Percentiles rank a stretch among this genome's conserved stretches.
These are phyloP conservation scores for Bugulina stolonifera DNA, from an alignment of 2,888 invertebrate species.

Conservation along the genomic window DNA sequence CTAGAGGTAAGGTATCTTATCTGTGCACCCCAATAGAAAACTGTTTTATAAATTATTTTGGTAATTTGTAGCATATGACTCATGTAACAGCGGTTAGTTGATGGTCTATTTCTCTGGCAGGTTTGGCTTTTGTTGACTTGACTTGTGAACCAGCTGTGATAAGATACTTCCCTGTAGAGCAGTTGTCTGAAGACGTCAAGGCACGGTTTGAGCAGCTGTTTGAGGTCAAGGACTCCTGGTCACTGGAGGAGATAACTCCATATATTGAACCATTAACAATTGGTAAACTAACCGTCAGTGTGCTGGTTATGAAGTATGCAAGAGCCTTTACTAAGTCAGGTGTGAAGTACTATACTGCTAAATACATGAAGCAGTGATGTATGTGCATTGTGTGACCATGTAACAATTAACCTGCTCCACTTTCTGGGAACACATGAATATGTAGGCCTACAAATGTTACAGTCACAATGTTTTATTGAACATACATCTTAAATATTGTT, in stretches of 20 bases:
- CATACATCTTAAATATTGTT: too few species aligned
- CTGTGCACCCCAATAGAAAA: too few species aligned
- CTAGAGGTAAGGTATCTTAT: neutral
- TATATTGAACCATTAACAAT: constrained; percentile 11
- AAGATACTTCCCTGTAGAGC: constrained; percentile 16
- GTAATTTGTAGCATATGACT: too few species aligned
- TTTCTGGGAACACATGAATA: too few species aligned
- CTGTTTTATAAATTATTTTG: too few species aligned
- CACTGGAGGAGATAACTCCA: constrained; percentile 20
- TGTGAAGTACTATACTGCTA: neutral
- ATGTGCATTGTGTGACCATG: too few species aligned
- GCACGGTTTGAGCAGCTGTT: constrained; percentile 4
- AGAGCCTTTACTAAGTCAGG: neutral
- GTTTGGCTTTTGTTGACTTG: neutral
- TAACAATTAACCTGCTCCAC: too few species aligned
- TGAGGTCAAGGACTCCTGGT: neutral
- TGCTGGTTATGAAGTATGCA: constrained; percentile 19
- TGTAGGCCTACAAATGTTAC: too few species aligned
- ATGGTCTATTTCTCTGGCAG: too few species aligned
- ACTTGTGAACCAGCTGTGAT: neutral
- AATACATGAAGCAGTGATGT: constrained; percentile 8
- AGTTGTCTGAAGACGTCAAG: constrained; percentile 15
- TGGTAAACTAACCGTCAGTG: constrained; percentile 18
- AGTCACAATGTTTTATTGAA: too few species aligned
- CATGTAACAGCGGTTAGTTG: too few species aligned